Base-by-base conservation (phyloP, 2,797 vertebrate species). In the Ctenopoma multispine region DNA sequence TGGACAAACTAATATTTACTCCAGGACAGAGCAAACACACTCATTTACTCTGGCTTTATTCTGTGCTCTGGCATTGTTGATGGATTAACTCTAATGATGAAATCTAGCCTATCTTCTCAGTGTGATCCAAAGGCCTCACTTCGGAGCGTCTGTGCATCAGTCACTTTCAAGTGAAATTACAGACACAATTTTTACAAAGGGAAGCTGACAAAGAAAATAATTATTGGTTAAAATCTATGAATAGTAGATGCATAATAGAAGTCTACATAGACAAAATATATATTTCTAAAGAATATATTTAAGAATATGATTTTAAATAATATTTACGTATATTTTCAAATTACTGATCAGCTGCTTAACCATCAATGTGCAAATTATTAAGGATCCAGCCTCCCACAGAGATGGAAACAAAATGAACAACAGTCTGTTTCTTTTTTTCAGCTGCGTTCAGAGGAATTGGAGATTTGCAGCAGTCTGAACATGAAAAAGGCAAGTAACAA, bases 1-100 rank as follows among this genome's bases (percentile, higher is more conserved):
- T 92, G 85, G 87, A 92, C 88, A 92, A 92, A 92, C 92, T 91
- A 93, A 93, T 94, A 92, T 94, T 94, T 91, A 90, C 92, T 64
- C 83, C 87, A 14, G 31, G 79, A 73, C 87, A 89, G 85, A 79
- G 87, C 84, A 92, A 93, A 93, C 89, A 90, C 66, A 82, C 43
- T 83, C 70, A 88, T 90, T 90, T 84, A 84, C 86, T 77, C 78
- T 71, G 75, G 84, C 91, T 90, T 86, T 86, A 89, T 82, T 87
- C 86, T 61, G 47, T 31, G 72, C 72, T 55, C 71, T 71, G 82
- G 74, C 87, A 90, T 90, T 92, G 92, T 87, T 91, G 92, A 92
- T 85, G 87, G 90, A 90, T 91, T 90, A 91, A 90, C 86, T 86
- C 84, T 56, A 82, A 87, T 70, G 82, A 88, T 83, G 89, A 87